A percentile compares a stretch with the other conserved stretches of the same genome.
phyloP scores from a whole-genome alignment of 2,797 vertebrate genomes.

The Cebuella pygmaea region DNA sequence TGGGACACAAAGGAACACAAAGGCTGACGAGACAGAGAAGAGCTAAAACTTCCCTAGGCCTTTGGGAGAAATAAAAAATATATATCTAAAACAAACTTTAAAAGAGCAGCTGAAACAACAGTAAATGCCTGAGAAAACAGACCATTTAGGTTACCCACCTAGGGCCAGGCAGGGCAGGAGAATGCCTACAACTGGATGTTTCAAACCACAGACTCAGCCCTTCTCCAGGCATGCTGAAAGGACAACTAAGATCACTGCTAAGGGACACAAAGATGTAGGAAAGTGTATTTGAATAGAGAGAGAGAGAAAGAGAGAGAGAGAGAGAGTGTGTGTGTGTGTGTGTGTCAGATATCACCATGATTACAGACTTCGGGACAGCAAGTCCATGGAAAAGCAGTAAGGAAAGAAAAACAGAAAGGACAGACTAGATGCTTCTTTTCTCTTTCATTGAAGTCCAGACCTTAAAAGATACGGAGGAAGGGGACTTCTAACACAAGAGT shows the following conservation, averaged over 20 bases:
- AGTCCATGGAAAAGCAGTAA: not conserved
- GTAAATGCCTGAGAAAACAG: not conserved
- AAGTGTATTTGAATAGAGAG: no score
- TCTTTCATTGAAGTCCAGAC: not conserved
- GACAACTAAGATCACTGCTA: not conserved
- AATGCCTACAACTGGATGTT: not conserved
- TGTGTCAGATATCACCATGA: rapidly evolving
- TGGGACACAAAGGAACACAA: not conserved
- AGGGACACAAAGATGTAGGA: not conserved
- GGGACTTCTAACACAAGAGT: not conserved
- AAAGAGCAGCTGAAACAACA: not conserved
- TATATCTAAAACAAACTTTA: not conserved
- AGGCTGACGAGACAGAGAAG: rapidly evolving
- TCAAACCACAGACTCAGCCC: not conserved
- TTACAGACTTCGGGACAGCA: not conserved
- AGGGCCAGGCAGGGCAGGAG: not conserved
- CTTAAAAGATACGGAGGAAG: not conserved
- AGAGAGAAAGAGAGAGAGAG: no score
- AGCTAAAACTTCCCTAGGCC: not conserved
- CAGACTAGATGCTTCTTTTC: not conserved
- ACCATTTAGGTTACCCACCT: not conserved
- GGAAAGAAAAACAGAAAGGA: not conserved
- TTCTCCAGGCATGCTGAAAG: not conserved
- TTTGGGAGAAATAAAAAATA: not conserved
- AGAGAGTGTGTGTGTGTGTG: no score